Base-by-base conservation (phyloP, 1,140 invertebrate species). In the Drosophila seguyi region DNA sequence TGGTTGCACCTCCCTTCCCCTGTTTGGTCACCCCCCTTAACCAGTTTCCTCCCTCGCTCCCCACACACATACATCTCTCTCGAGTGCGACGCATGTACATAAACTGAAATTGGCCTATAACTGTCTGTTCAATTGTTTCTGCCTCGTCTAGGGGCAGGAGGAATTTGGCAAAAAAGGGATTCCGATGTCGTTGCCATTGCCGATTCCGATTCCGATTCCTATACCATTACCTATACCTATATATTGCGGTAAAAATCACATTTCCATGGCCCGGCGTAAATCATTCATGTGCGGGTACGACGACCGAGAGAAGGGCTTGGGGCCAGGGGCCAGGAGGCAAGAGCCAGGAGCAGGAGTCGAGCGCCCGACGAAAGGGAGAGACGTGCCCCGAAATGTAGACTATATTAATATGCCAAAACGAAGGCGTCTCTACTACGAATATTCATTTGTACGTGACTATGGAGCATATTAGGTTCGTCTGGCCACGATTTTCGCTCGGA, bases 211-310 rank as follows among this genome's bases (percentile, higher is more conserved):
- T 31, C 27, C 47, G 31, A 38, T 57, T 11, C 60, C 60, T 59
- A 65, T 52, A 42, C 66, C 66, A 29, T 27, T 53, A 44, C 36
- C 56, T 55, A 41, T 79, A 83, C 83, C 79, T 87, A 87, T 82
- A 87, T 88, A 88, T 90, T 88, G 84, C 84, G 84, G 84, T 88
- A 88, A 90, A 88, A 88, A 90, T 88, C 86, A 90, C 81, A 90
- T 85, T 90, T 74, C 76, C 72, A 74, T 88, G 65, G 81, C 55
- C 69, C 73, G 60, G 66, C 72, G 80, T 88, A 88, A 88, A 88
- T 88, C 80, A 90, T 88, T 88, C 84, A 88, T 88, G 68, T 77
- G 80, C 60, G 75, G 63, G 73, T 56, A 66, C 20, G 52, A n/a
- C 29, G 50, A 10, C 18, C 50, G 7, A 36, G 22, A n/a, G 13